Evolutionary conservation across 2,797 vertebrate species (phyloP).

Genomic region (Ctenochaetus hawaiiensis): DNA sequence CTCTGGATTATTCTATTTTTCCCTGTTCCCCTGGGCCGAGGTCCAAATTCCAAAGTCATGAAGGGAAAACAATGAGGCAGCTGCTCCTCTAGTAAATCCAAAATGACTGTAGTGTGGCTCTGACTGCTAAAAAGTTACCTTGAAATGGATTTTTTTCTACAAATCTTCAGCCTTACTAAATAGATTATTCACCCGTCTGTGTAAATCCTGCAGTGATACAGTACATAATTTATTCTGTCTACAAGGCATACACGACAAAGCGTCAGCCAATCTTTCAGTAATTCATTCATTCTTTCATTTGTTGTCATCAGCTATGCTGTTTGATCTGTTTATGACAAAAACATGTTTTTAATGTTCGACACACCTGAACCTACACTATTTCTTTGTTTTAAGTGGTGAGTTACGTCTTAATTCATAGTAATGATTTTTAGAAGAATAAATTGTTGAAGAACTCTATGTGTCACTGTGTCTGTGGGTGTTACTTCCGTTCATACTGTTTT

Average conservation of each 20-base stretch:
- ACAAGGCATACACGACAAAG: neutral
- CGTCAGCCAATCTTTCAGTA: neutral
- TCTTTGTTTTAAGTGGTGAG: neutral
- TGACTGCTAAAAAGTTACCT: neutral
- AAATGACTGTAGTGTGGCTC: conserved; percentile 7
- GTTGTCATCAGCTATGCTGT: neutral
- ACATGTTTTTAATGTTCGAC: neutral
- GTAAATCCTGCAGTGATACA: neutral
- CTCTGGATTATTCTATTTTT: conserved; percentile 46
- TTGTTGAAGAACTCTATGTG: neutral
- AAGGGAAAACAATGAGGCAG: conserved; percentile 19
- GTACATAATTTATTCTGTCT: neutral
- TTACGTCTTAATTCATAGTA: neutral
- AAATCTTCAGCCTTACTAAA: neutral
- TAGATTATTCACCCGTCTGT: neutral
- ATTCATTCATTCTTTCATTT: neutral
- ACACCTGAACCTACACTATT: neutral
- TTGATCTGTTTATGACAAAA: neutral
- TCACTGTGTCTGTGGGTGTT: neutral
- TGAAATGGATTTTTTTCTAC: neutral
- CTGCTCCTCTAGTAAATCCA: conserved; percentile 30
- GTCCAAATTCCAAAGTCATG: conserved; percentile 32
- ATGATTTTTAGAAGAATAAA: neutral
- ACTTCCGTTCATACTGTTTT: neutral
- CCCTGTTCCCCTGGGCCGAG: neutral